Base-by-base conservation (phyloP, 2,113 vertebrate species). In the Chlamydotis undulata region DNA sequence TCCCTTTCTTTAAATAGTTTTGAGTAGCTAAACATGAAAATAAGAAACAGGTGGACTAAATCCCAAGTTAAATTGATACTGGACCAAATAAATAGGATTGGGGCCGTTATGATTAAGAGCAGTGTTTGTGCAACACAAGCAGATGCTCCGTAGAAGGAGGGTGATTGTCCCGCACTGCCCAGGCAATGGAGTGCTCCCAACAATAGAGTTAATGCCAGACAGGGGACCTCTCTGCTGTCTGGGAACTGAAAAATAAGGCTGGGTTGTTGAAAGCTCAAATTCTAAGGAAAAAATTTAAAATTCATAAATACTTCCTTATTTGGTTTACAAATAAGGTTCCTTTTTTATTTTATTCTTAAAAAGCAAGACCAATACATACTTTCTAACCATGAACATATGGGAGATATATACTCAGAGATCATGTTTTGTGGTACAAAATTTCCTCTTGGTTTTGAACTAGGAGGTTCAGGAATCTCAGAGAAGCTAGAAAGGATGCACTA, bases 51-150 rank as follows among this genome's bases (percentile, higher is more conserved):
- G 83, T 75, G 39, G 65, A 95, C 95, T 92, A 89, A 94, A 92
- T 92, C 73, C 76, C 52, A 92, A 78, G 53, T 93, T 96, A 94
- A 95, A 91, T 3, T 94, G 89, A 94, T 84, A 89, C 80, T 78
- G 69, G 77, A 82, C 31, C 73, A 94, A 91, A 89, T 87, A 94
- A 97, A 97, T 87, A 93, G 83, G 96, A 93, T 96, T 96, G 83
- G 56, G 90, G 73, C 73, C 73, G 22, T 84, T 81, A 28, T 52
- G 86, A 92, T 93, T 95, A 94, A 92, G 86, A 90, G 69, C 73
- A 3, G 25, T 89, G 76, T 96, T 96, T 93, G 77, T 87, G 83
- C 69, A 75, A 56, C 69, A 95, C 89, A 91, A 89, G 70, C 94
- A 91, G 93, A 71, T 84, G 92, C 41, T 93, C 67, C 19, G 68